A percentile compares a stretch with the other conserved stretches of the same genome.
These are phyloP conservation scores for Zonitis immaculata DNA, from an alignment of 2,888 invertebrate species.

Conservation along the genomic window DNA sequence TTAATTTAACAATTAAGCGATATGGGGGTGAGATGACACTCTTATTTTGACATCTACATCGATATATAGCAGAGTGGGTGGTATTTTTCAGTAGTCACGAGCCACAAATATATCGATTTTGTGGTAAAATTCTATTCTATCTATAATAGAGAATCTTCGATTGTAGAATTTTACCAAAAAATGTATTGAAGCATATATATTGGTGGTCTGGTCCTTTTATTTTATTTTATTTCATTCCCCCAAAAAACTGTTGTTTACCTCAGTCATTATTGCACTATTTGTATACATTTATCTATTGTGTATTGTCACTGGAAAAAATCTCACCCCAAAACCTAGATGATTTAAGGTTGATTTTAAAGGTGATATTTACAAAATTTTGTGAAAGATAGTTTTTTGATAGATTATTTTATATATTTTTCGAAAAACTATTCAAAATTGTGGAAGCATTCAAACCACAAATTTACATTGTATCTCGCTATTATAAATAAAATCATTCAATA, in stretches of 20 bases:
- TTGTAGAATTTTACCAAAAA: no score
- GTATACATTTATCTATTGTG: conserved; percentile 44
- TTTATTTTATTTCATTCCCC: no score
- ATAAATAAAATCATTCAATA: no score
- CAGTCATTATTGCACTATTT: conserved; percentile 47
- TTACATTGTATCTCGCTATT: neutral
- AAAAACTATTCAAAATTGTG: conserved; percentile 29
- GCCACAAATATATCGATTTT: neutral
- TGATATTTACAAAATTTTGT: no score
- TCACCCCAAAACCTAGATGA: neutral
- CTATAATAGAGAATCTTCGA: neutral
- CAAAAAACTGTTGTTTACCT: conserved; percentile 44
- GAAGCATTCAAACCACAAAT: conserved; percentile 12
- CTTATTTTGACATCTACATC: neutral
- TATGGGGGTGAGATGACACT: neutral
- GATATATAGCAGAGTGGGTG: neutral
- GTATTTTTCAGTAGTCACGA: conserved; percentile 1
- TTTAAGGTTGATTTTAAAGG: neutral
- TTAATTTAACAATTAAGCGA: conserved; percentile 15
- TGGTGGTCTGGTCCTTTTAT: neutral
- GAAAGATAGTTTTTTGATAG: conserved; percentile 31
- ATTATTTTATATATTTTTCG: conserved; percentile 23
- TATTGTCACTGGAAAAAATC: conserved; percentile 12
- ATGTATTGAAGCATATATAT: no score
- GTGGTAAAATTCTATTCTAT: neutral